Evolutionary conservation across 2,888 invertebrate species (phyloP), one percentile per base, ranked within the genome.

Genomic region (Phalera bucephala): DNA sequence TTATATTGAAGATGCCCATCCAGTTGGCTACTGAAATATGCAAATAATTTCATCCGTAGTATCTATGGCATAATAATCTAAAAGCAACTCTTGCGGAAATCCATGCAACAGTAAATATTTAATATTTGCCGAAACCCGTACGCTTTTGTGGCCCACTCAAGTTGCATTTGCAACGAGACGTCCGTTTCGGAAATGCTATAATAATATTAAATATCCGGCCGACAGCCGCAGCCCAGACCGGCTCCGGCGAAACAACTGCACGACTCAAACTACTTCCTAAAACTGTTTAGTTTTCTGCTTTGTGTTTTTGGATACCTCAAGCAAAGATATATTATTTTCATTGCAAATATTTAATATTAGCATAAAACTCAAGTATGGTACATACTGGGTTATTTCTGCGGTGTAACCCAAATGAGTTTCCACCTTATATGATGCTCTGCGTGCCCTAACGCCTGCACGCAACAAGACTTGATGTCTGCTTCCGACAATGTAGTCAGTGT

Each of bases 201-300:
- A 66, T 64, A 64, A 54, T 64, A 58, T 64, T 55, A 55, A 57
- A 60, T 64, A 66, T 58, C 64, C 61, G 49, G 41, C 14, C 25
- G 33, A 33, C 33, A 36, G 11, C 13, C n/a, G 13, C 10, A 25
- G 26, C 10, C 9, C 15, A 10, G 9, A 11, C 15, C 15, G 13
- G 8, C 22, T 26, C 26, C 13, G 6, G 11, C 11, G 23, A 25
- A 27, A 27, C 27, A 9, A 14, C 14, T 9, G 14, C 27, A 12
- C 21, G n/a, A 5, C 1, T n/a, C 1, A 7, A n/a, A 8, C n/a
- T 2, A 17, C 3, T 25, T 33, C 19, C 10, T 26, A 5, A 33
- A 14, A 12, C 19, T 21, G 12, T 27, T 17, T 14, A 7, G 19
- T 17, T 26, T 29, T 26, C 36, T 1, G 19, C 12, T 31, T 8